Base-by-base conservation (phyloP, 2,888 invertebrate species). In the Parthenolecanium corni region DNA sequence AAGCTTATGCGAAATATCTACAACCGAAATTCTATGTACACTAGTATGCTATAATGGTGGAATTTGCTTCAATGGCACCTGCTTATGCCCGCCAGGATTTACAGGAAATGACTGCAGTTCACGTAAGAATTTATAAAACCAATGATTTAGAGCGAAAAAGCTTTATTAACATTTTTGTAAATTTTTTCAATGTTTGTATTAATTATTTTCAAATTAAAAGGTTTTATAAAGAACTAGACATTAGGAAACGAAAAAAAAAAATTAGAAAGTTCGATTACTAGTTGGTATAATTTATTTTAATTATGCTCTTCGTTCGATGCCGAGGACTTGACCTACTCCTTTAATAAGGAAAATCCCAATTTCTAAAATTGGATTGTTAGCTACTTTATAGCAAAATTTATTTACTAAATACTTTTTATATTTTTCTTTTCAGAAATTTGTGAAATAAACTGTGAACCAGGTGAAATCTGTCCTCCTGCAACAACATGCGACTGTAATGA, bases 1-100 rank as follows among this genome's bases (percentile, higher is more conserved):
- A 2, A 65, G 68, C 9, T 65, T 68, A 4, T 73, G 73, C 65
- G 69, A 70, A 38, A 38, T 21, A 24, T 1, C 21, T 5, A 36
- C 42, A 54, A 65, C 65, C 6, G 70, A 70, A 12, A 3, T 77
- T 77, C 67, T 70, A 71, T 38, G 74, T 73, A 2, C 68, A 72
- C 47, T 21, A 9, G 36, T 38, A 40, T 78, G 78, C 69, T 69
- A 71, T 61, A 75, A 77, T 67, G 75, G 74, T 2, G 77, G 76
- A 1, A 68, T 70, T 2, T 78, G 78, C 68, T 67, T 73, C 0
- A 69, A 71, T 6, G 74, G 74, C 6, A 75, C 76, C 52, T 77
- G 77, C 67, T 68, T 72, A 18, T 77, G 77, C 68, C 71, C 73
- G 1, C 66, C 69, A 4, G 53, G 53, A 31, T 63, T 46, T 36